These are phyloP conservation scores for Lasioglossum zephyrum DNA, from an alignment of 2,888 invertebrate genomes.

Conservation along the genomic window DNA sequence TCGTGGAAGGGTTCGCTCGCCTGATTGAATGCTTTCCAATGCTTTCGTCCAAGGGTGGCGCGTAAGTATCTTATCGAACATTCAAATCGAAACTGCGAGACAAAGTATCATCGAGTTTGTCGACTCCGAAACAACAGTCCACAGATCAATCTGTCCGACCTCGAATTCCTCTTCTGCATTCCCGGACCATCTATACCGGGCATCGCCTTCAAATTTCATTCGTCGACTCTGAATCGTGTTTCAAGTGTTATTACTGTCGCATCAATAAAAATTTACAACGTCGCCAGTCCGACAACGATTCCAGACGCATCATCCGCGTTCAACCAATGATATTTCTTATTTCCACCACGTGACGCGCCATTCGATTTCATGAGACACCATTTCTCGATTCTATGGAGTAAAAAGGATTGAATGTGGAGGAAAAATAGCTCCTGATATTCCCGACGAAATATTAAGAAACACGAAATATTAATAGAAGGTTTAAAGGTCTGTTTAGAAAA, in stretches of 20 bases:
- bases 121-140: slow-evolving; percentile 14
- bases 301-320: not conserved
- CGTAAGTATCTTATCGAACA: slow-evolving; percentile 13
- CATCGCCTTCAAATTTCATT: slow-evolving; percentile 35
- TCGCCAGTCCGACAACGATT: slow-evolving; percentile 26
- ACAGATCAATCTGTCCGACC: slow-evolving; percentile 40
- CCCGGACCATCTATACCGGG: slow-evolving; percentile 11
- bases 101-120: slow-evolving; percentile 20
- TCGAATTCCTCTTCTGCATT: slow-evolving; percentile 49
- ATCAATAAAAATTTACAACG: slow-evolving; percentile 44
- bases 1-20: not conserved
- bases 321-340: slow-evolving; percentile 15
- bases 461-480: no score
- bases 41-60: not conserved
- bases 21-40: not conserved
- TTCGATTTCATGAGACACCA: not conserved
- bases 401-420: not conserved
- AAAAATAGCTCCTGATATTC: not conserved
- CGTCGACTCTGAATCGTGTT: slow-evolving; percentile 50
- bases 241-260: slow-evolving; percentile 62
- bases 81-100: slow-evolving; percentile 3
- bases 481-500: no score
- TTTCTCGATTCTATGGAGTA: not conserved
- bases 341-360: slow-evolving; percentile 20
- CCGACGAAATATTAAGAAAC: no score